Conservation (phyloP, 2,888 invertebrate genomes). For the Argynnis bischoffii region DNA sequence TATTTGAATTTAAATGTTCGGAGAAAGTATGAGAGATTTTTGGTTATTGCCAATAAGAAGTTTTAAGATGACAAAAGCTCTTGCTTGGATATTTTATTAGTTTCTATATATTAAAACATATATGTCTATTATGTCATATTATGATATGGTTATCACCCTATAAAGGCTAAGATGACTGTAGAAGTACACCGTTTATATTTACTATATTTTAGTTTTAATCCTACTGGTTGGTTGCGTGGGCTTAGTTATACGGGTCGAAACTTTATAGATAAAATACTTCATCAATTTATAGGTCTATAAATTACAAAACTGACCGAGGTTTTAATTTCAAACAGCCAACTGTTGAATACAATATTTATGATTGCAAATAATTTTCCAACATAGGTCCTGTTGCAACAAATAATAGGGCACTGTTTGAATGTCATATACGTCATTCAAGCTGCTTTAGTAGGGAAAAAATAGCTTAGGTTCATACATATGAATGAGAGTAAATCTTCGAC, state of each 20-base stretch:
- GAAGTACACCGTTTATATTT: background rate
- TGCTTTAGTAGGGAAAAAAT: conserved; percentile 71
- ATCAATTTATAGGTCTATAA: conserved; percentile 14
- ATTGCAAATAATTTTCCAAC: conserved; percentile 15
- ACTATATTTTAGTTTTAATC: no score
- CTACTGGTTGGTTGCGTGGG: background rate
- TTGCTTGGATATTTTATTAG: background rate
- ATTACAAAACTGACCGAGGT: conserved; percentile 15
- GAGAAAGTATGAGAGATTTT: conserved; percentile 30
- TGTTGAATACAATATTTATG: conserved; percentile 14
- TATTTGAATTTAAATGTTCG: conserved; percentile 18
- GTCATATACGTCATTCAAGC: conserved; percentile 61
- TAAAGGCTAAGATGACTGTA: no score
- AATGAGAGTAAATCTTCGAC: conserved; percentile 75
- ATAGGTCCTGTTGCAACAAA: conserved; percentile 19
- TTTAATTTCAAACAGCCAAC: conserved; percentile 13
- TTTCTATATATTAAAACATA: background rate
- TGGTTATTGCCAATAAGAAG: conserved; percentile 12
- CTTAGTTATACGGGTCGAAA: background rate
- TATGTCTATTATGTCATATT: background rate
- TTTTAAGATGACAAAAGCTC: conserved; percentile 6
- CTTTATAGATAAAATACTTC: conserved; percentile 5
- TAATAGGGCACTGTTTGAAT: conserved; percentile 50
- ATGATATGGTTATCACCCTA: no score
- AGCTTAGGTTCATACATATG: conserved; percentile 70